phyloP scores from a whole-genome alignment of 2,888 invertebrate genomes.

The Amblyjoppa proteus region DNA sequence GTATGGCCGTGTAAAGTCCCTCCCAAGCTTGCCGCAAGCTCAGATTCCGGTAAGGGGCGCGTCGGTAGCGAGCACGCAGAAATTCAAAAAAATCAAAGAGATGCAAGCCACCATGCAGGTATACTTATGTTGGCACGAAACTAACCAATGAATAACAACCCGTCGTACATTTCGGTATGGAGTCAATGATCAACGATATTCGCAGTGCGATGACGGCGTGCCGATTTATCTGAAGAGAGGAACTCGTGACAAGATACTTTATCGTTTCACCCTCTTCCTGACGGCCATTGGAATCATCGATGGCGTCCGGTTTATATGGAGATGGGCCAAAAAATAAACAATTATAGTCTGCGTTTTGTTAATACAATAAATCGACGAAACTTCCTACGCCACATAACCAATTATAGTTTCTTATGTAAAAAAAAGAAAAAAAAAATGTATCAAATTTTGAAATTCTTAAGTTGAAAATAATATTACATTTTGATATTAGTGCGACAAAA shows the following conservation, averaged over 20 bases:
- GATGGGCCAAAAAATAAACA: conserved; percentile 21
- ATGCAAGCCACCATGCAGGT: conserved; percentile 79
- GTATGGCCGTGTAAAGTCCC: neutral
- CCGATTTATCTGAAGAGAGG: conserved; percentile 88
- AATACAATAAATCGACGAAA: neutral
- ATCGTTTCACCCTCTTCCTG: conserved; percentile 60
- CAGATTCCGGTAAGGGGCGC: neutral
- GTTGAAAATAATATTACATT: neutral
- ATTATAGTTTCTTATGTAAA: neutral
- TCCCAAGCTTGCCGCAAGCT: neutral
- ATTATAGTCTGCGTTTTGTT: neutral
- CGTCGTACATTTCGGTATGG: neutral
- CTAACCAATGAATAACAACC: neutral
- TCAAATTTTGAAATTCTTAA: neutral
- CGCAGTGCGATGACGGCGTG: conserved; percentile 87
- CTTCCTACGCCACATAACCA: neutral
- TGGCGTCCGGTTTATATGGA: neutral
- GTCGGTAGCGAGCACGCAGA: conserved; percentile 2
- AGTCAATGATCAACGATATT: conserved; percentile 67
- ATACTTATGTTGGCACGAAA: conserved; percentile 21
- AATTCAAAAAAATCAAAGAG: conserved; percentile 72
- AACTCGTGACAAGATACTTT: conserved; percentile 86
- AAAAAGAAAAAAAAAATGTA: too few species aligned
- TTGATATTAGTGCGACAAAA: too few species aligned
- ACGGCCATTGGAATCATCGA: neutral